Evolutionary conservation across 2,113 vertebrate genomes (phyloP).

Genomic region (Speoplatyrhinus poulsoni): DNA sequence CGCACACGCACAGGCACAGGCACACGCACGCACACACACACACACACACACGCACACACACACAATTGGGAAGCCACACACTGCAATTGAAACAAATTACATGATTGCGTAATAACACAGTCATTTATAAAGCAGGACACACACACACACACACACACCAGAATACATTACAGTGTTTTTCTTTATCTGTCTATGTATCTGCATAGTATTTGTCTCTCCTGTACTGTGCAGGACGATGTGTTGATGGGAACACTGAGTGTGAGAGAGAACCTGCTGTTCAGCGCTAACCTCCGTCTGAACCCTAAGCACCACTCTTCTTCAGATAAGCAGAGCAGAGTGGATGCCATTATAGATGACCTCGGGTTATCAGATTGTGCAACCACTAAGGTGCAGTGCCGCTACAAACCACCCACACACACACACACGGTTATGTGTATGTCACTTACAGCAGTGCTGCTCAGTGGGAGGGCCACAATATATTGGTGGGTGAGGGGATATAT

Average conservation of each 20-base stretch:
- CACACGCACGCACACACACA: conserved; percentile 1
- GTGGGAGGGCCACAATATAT: no score
- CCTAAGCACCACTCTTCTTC: conserved; percentile 41
- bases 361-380: conserved; percentile 75
- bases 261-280: conserved; percentile 80
- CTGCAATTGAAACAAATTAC: no score
- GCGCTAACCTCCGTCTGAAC: conserved; percentile 75
- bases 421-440: background rate
- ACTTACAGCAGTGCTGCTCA: no score
- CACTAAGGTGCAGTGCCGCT: conserved; percentile 68
- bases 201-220: background rate
- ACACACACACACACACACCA: conserved; percentile 6
- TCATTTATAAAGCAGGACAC: background rate
- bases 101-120: background rate
- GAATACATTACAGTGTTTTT: background rate
- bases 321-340: conserved; percentile 71
- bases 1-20: background rate
- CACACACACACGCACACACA: background rate
- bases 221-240: conserved; percentile 72
- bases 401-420: background rate
- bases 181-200: no score
- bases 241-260: conserved; percentile 79
- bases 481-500: no score
- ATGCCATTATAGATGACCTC: conserved; percentile 72
- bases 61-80: background rate